A percentile compares a stretch with the other conserved stretches of the same genome.
Evolutionary conservation across 2,797 vertebrate genomes (phyloP).

Genomic region (Arnoldichthys spilopterus): DNA sequence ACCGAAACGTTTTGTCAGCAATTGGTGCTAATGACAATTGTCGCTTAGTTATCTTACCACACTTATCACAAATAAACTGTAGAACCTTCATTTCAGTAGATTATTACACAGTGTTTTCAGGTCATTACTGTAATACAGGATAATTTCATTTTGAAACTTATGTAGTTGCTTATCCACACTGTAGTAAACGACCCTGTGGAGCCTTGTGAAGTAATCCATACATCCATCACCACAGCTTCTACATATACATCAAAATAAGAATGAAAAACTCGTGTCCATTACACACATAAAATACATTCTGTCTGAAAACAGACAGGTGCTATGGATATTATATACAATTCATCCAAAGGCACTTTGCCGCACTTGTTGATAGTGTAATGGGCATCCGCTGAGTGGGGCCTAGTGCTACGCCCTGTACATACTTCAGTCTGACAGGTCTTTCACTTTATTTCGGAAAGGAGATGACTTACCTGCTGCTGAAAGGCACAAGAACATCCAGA

Average conservation of each 20-base stretch:
- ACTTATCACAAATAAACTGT: background rate
- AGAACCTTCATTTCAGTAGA: background rate
- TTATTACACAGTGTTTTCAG: too few relatives aligned
- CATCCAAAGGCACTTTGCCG: background rate
- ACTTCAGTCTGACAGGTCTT: background rate
- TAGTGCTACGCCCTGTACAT: background rate
- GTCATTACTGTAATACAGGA: too few relatives aligned
- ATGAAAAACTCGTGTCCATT: too few relatives aligned
- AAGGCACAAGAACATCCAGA: conserved; percentile 32
- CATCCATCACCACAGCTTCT: too few relatives aligned
- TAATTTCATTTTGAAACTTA: background rate
- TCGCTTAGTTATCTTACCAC: background rate
- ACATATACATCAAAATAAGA: too few relatives aligned
- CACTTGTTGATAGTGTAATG: background rate
- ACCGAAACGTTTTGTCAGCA: background rate
- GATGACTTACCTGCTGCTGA: conserved; percentile 69
- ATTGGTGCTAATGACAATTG: background rate
- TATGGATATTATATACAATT: too few relatives aligned
- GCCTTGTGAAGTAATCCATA: background rate
- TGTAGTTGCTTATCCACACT: background rate
- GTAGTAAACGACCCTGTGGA: background rate
- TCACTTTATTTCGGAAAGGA: background rate
- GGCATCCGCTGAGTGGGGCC: background rate
- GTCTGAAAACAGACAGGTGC: too few relatives aligned
- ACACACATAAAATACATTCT: too few relatives aligned